A percentile compares a stretch with the other conserved stretches of the same genome.
phyloP scores from a whole-genome alignment of 2,797 vertebrate genomes.

The Chrysocyon brachyurus region DNA sequence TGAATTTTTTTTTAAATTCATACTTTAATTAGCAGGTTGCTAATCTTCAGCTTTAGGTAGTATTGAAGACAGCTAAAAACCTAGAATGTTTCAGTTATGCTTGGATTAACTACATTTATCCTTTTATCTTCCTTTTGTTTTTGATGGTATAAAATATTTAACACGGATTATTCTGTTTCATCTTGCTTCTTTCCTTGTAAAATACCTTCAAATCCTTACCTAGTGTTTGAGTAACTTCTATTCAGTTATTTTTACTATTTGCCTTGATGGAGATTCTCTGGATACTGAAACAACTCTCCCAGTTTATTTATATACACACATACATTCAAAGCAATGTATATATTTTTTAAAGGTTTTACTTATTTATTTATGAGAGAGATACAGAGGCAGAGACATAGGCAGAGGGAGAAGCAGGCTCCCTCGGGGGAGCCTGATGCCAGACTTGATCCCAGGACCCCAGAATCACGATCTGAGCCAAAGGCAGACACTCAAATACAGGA shows the following conservation, averaged over 20 bases:
- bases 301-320: not conserved
- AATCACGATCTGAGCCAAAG: too few relatives aligned
- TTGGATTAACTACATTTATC: not conserved
- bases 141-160: constrained; percentile 3
- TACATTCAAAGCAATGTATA: not conserved
- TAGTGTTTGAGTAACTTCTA: not conserved
- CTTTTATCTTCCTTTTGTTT: constrained; percentile 50
- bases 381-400: too few relatives aligned
- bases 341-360: too few relatives aligned
- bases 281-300: not conserved
- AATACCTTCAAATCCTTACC: constrained; percentile 2
- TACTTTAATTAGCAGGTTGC: not conserved
- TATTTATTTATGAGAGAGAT: too few relatives aligned
- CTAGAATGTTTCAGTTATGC: not conserved
- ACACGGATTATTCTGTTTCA: not conserved
- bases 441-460: too few relatives aligned
- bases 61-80: not conserved
- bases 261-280: not conserved
- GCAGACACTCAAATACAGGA: not conserved
- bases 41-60: not conserved
- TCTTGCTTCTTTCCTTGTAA: not conserved
- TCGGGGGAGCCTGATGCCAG: too few relatives aligned
- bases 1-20: not conserved
- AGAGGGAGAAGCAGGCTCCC: too few relatives aligned
- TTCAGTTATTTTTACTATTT: not conserved